Percentiles rank a stretch among this genome's conserved stretches.
phyloP scores from a whole-genome alignment of 2,888 invertebrate genomes.

The Brachycybe producta region DNA sequence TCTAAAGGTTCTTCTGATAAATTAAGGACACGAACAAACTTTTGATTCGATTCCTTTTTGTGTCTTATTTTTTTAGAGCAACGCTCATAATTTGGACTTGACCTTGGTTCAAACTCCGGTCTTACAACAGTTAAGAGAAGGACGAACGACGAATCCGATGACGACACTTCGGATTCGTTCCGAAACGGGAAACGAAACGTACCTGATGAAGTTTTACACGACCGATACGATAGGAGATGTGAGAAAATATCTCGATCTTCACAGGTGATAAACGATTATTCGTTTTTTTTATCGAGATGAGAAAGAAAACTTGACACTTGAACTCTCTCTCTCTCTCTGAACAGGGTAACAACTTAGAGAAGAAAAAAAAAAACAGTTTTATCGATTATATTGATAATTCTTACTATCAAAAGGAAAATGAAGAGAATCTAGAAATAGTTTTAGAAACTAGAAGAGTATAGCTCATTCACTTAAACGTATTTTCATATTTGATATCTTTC shows the following conservation, averaged over 20 bases:
- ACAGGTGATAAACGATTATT: constrained; percentile 1
- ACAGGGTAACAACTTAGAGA: too few relatives aligned
- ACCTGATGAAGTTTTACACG: constrained; percentile 8
- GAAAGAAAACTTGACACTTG: too few relatives aligned
- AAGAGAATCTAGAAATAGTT: too few relatives aligned
- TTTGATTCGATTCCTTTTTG: background rate
- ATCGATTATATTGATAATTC: too few relatives aligned
- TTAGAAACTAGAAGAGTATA: too few relatives aligned
- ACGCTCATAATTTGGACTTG: constrained; percentile 1
- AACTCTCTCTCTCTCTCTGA: too few relatives aligned
- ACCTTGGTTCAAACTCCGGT: constrained; percentile 5
- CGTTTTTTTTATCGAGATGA: background rate
- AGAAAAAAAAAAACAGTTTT: too few relatives aligned
- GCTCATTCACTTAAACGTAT: too few relatives aligned
- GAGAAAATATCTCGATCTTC: constrained; percentile 9
- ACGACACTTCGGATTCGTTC: constrained; percentile 5
- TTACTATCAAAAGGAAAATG: too few relatives aligned
- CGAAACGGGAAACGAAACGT: constrained; percentile 14
- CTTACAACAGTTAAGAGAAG: constrained; percentile 2
- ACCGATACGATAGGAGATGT: constrained; percentile 12
- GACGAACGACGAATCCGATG: background rate
- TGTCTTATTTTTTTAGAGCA: constrained; percentile 2
- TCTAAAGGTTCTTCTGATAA: constrained; percentile 11
- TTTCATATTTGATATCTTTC: too few relatives aligned
- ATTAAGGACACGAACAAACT: background rate